Evolutionary conservation across 2,797 vertebrate species (phyloP).

Genomic region (Etheostoma perlongum): DNA sequence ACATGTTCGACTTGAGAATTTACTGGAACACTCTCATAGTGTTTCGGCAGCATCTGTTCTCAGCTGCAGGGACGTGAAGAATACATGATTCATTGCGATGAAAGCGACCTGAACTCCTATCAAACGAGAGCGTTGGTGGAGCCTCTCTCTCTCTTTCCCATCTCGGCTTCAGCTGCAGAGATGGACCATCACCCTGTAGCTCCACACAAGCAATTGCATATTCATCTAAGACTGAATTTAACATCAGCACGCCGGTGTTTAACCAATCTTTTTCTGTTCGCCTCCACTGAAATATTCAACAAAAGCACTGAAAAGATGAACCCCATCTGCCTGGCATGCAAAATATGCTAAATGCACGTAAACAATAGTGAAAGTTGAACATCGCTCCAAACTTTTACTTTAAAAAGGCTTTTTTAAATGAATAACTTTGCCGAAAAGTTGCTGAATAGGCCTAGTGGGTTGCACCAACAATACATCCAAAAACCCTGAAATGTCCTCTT

Average conservation of each 20-base stretch:
- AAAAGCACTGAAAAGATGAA: not conserved
- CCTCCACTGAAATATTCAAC: not conserved
- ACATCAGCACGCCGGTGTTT: not conserved
- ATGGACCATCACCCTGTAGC: conserved; percentile 28
- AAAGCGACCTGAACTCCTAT: conserved; percentile 48
- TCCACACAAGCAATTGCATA: conserved; percentile 48
- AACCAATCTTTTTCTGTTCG: conserved; percentile 13
- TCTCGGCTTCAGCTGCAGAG: conserved; percentile 44
- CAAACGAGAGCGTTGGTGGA: conserved; percentile 36
- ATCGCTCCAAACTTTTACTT: too few species aligned
- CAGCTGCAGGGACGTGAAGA: conserved; percentile 38
- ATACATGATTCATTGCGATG: conserved; percentile 48
- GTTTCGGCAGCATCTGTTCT: conserved; percentile 14
- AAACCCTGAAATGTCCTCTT: too few species aligned
- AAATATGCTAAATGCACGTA: not conserved
- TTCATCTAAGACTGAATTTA: conserved; percentile 63
- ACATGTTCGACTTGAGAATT: not conserved
- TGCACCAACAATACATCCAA: too few species aligned
- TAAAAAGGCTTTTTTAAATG: too few species aligned
- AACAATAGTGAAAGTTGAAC: too few species aligned
- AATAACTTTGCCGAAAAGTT: too few species aligned
- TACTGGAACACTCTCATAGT: conserved; percentile 10
- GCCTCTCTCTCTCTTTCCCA: conserved; percentile 13
- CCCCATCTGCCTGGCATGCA: not conserved
- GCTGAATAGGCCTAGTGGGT: too few species aligned